A percentile compares a stretch with the other conserved stretches of the same genome.
Evolutionary conservation across 2,113 vertebrate species (phyloP).

Genomic region (Cyprinus carpio): DNA sequence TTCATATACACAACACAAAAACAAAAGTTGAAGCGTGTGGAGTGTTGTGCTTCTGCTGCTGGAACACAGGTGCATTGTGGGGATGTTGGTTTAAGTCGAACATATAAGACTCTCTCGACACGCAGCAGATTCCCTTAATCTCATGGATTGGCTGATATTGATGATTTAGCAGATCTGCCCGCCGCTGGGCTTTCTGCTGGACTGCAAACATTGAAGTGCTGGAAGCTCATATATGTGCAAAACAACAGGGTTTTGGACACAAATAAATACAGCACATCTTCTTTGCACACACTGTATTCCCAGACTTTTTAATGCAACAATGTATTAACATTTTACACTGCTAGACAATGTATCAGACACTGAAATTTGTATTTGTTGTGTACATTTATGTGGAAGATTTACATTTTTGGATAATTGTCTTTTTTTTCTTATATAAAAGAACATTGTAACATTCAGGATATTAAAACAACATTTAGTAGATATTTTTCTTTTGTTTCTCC

Average conservation of each 20-base stretch:
- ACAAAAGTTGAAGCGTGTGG: neutral
- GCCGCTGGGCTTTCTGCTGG: neutral
- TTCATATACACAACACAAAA: conserved; percentile 15
- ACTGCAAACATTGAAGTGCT: neutral
- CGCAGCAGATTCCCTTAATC: conserved; percentile 32
- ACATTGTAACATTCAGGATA: neutral
- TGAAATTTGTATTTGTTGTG: neutral
- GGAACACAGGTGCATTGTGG: conserved; percentile 3
- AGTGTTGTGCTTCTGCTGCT: neutral
- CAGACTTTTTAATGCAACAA: neutral
- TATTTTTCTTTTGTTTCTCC: neutral
- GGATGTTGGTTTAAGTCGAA: conserved; percentile 7
- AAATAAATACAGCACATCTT: neutral
- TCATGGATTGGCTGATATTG: conserved; percentile 35
- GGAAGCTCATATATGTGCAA: neutral
- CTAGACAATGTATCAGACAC: neutral
- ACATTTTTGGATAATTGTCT: no score
- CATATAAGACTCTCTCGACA: conserved; percentile 3
- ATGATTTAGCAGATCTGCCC: conserved; percentile 26
- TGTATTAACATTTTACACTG: neutral
- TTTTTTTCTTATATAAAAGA: no score
- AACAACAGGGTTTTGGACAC: neutral
- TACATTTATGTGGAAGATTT: neutral
- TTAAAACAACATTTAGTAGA: neutral
- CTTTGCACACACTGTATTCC: neutral